Base-by-base conservation (phyloP, 2,888 invertebrate genomes). In the Saturnia pavonia region DNA sequence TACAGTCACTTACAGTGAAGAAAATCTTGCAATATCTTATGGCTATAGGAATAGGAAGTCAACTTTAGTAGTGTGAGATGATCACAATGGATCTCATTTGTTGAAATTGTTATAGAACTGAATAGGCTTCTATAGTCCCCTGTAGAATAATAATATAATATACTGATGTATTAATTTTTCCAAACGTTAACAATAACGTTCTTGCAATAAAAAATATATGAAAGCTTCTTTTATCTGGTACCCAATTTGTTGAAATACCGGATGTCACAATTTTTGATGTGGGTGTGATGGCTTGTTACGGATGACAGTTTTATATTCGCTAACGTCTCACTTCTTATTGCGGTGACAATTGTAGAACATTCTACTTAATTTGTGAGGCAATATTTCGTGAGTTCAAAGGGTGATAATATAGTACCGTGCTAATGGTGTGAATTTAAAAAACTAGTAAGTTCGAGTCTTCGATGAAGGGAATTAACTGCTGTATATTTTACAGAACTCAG, bases 181-280 rank as follows among this genome's bases (percentile, higher is more conserved):
- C 11, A n/a, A 54, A n/a, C 9, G 8, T 11, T 54, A n/a, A 11
- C 9, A 22, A 54, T 54, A n/a, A 54, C 11, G 22, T 54, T 54
- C 9, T 60, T 27, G 57, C 25, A 14, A 14, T 12, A 60, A 25
- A 60, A 22, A n/a, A n/a, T n/a, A 60, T 12, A 27, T 27, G 57
- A 71, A 68, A 68, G 68, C 27, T 57, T 67, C 54, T 71, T 71
- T 69, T 71, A 69, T 57, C 27, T 54, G 71, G 4, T 25, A 72
- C 76, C 79, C 80, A 81, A 80, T 81, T 84, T 82, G 79, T 77
- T 75, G 75, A 78, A 83, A 81, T 83, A 85, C 84, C 83, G 81
- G 77, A 77, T 86, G 87, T 84, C 87, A 85, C 73, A 75, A 72
- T 77, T 82, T 82, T 77, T 87, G 87, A 87, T 73, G 75, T 79